Percentiles rank a stretch among this genome's conserved stretches.
Conservation (phyloP, 64 coral and sea anemone genomes). For the Pocillopora verrucosa region DNA sequence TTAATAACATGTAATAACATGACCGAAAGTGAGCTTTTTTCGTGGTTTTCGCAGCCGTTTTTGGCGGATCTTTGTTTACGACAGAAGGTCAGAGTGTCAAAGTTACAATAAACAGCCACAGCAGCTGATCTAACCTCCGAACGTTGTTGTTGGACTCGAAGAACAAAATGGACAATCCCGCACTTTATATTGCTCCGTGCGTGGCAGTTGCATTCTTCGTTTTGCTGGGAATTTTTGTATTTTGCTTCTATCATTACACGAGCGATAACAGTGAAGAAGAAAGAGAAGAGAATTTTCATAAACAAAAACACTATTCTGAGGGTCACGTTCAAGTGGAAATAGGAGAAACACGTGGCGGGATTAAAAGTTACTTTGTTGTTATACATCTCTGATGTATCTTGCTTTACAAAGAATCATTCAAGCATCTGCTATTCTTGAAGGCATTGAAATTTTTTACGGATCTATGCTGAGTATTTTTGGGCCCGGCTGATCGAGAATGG, state of each 20-base stretch:
- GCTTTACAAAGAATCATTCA: no score
- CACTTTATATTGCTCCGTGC: not conserved
- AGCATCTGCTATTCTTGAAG: not conserved
- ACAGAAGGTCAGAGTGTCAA: no score
- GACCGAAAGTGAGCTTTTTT: no score
- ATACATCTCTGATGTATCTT: not conserved
- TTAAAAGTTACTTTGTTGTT: constrained; percentile 11
- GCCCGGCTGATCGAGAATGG: no score
- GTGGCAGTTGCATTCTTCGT: constrained; percentile 10
- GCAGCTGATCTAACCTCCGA: no score
- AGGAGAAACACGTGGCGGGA: not conserved
- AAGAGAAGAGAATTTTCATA: not conserved
- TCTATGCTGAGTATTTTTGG: not conserved
- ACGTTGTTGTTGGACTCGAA: no score
- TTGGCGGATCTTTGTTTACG: no score
- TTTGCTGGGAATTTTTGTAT: not conserved
- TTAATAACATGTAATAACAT: no score
- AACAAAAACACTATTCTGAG: not conserved
- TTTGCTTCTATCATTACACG: not conserved
- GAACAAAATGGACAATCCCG: not conserved
- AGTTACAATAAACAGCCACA: no score
- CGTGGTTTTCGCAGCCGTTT: no score
- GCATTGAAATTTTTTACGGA: not conserved
- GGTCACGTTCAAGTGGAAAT: not conserved
- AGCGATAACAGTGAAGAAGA: not conserved